Conservation (phyloP, 2,797 vertebrate species). For the Hippoglossus hippoglossus region DNA sequence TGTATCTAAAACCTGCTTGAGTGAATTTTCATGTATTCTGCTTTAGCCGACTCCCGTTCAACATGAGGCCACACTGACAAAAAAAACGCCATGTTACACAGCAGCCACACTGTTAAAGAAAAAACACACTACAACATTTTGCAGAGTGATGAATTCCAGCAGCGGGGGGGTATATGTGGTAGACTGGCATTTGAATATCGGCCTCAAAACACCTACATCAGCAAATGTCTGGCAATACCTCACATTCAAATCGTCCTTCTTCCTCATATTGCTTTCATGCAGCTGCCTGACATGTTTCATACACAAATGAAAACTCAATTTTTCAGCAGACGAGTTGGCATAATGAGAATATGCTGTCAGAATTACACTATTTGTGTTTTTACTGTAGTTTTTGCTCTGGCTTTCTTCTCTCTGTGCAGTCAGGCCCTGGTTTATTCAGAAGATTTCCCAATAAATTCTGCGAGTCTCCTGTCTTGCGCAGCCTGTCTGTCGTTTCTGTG, state of each 20-base stretch:
- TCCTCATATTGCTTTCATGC: constrained; percentile 31
- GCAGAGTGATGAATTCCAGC: constrained; percentile 41
- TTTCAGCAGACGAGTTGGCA: constrained; percentile 8
- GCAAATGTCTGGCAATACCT: constrained; percentile 65
- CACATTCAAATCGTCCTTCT: constrained; percentile 46
- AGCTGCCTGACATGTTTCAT: constrained; percentile 30
- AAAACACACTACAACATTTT: neutral
- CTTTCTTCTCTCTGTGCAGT: no score
- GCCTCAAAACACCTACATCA: constrained; percentile 63
- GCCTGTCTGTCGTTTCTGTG: neutral
- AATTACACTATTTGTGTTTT: neutral
- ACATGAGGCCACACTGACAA: constrained; percentile 15
- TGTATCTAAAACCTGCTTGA: neutral
- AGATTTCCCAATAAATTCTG: constrained; percentile 5
- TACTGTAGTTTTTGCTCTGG: constrained; percentile 1
- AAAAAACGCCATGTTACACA: constrained; percentile 15
- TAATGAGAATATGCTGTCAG: neutral
- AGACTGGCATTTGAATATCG: constrained; percentile 63
- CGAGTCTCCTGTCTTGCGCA: neutral
- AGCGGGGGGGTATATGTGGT: constrained; percentile 6
- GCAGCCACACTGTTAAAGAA: constrained; percentile 7
- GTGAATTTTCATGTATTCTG: neutral
- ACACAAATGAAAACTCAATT: neutral
- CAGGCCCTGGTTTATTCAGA: neutral
- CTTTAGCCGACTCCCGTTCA: constrained; percentile 12